A percentile compares a stretch with the other conserved stretches of the same genome.
These are phyloP conservation scores for Melipona quadrifasciata DNA, from an alignment of 1,140 invertebrate genomes.

Conservation along the genomic window DNA sequence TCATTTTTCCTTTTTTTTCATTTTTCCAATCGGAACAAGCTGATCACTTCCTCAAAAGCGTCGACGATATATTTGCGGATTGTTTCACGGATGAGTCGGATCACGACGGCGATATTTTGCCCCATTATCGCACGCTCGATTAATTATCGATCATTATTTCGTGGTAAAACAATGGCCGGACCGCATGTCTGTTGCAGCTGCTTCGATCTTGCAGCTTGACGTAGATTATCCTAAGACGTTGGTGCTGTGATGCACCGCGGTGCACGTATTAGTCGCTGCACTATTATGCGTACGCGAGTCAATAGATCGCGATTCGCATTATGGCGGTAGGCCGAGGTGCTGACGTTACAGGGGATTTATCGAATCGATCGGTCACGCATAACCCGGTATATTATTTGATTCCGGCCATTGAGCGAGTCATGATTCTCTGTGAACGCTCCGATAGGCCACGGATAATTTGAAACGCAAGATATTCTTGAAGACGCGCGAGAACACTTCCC, in stretches of 20 bases:
- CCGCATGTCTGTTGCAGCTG: conserved; percentile 61
- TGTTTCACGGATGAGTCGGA: background rate
- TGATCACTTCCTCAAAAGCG: background rate
- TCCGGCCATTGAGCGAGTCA: background rate
- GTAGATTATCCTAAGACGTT: conserved; percentile 69
- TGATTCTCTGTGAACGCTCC: background rate
- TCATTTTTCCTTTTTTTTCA: background rate
- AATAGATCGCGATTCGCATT: conserved; percentile 66
- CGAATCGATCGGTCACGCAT: conserved; percentile 40
- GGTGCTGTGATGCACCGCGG: conserved; percentile 53
- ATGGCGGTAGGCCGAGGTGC: conserved; percentile 46
- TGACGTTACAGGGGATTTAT: conserved; percentile 59
- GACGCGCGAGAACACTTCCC: background rate
- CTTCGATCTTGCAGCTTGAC: conserved; percentile 40
- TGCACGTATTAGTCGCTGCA: conserved; percentile 37
- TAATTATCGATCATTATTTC: conserved; percentile 52
- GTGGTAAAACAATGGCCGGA: conserved; percentile 58
- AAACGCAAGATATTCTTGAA: conserved; percentile 15
- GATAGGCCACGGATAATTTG: background rate
- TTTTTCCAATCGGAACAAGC: background rate
- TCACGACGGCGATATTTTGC: background rate
- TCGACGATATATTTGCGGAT: background rate
- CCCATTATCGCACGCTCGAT: background rate
- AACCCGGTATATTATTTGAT: conserved; percentile 46
- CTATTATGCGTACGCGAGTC: conserved; percentile 59